Evolutionary conservation across 2,113 vertebrate species (phyloP).

Genomic region (Elephantulus edwardii): DNA sequence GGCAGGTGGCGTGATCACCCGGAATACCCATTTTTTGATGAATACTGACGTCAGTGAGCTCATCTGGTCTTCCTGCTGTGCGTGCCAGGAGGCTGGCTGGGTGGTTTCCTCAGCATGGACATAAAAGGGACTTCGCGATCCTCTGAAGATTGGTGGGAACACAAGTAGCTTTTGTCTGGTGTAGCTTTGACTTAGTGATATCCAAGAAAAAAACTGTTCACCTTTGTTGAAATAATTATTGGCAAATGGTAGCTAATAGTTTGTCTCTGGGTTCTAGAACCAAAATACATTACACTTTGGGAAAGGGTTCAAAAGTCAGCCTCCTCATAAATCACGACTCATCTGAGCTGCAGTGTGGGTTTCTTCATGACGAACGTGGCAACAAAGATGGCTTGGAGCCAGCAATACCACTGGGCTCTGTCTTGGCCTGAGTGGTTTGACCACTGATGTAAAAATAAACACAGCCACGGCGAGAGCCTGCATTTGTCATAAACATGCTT

Average conservation of each 20-base stretch:
- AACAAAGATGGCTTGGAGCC: not conserved
- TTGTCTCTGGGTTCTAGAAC: not conserved
- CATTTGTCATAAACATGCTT: not conserved
- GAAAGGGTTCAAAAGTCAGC: not conserved
- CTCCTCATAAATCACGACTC: not conserved
- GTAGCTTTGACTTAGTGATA: not conserved
- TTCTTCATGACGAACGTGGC: not conserved
- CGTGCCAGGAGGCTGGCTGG: too few species aligned
- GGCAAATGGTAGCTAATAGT: not conserved
- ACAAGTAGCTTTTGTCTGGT: not conserved
- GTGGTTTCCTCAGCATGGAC: too few species aligned
- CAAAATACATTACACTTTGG: not conserved
- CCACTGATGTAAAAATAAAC: not conserved
- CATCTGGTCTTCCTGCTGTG: too few species aligned
- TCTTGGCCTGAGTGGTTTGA: not conserved
- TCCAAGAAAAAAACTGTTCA: not conserved
- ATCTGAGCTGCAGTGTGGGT: not conserved
- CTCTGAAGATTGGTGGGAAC: not conserved
- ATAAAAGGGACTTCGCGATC: too few species aligned
- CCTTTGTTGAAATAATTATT: slow-evolving; percentile 15
- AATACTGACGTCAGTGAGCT: too few species aligned
- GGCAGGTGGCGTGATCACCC: too few species aligned
- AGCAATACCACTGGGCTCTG: not conserved
- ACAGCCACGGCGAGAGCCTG: not conserved
- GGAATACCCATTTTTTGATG: too few species aligned